These are phyloP conservation scores for Neodiprion fabricii DNA, from an alignment of 1,140 invertebrate species.

Conservation along the genomic window DNA sequence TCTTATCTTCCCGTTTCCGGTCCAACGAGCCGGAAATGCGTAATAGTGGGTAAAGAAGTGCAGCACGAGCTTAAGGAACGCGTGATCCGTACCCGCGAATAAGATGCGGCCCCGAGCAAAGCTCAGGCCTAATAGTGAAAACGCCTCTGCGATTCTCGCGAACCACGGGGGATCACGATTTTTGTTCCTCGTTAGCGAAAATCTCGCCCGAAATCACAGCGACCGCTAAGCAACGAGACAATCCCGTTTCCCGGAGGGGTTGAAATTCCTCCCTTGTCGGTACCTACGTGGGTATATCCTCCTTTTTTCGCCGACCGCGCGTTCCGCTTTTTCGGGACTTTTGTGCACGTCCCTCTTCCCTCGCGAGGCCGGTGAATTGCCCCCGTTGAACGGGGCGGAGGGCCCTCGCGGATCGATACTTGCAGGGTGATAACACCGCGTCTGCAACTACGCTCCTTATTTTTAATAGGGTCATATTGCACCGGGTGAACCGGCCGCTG, in stretches of 20 bases:
- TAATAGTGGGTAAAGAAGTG: slow-evolving; percentile 1
- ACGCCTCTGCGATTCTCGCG: too few relatives aligned
- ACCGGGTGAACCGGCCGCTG: background rate
- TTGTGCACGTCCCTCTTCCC: too few relatives aligned
- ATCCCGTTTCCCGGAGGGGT: too few relatives aligned
- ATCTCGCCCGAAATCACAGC: too few relatives aligned
- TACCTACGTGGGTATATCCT: too few relatives aligned
- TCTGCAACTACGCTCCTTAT: slow-evolving; percentile 10
- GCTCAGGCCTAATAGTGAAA: background rate
- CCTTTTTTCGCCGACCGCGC: too few relatives aligned
- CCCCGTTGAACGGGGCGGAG: background rate
- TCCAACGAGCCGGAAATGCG: slow-evolving; percentile 1
- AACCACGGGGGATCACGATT: too few relatives aligned
- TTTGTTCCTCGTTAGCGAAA: too few relatives aligned
- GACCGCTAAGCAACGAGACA: too few relatives aligned
- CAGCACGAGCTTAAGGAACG: background rate
- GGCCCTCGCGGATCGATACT: slow-evolving; percentile 27
- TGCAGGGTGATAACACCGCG: slow-evolving; percentile 24
- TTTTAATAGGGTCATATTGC: slow-evolving; percentile 3
- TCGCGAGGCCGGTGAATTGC: too few relatives aligned
- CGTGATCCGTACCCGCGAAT: background rate
- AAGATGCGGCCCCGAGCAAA: background rate
- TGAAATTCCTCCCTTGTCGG: too few relatives aligned
- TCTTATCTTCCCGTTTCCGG: background rate
- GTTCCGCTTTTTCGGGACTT: too few relatives aligned